Evolutionary conservation across 1,140 invertebrate species (phyloP).

Genomic region (Drosophila yakuba): DNA sequence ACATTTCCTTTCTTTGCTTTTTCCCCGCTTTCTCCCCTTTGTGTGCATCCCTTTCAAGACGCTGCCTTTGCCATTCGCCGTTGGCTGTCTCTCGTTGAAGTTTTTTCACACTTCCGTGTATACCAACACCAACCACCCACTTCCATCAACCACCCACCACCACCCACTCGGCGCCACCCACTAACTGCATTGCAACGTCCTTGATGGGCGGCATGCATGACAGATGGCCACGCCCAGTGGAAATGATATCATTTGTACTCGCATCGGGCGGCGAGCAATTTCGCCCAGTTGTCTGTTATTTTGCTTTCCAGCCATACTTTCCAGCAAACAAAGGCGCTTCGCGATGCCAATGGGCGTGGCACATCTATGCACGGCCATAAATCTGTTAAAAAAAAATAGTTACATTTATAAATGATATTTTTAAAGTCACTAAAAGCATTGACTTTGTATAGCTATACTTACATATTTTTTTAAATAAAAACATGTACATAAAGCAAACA

Average conservation of each 20-base stretch:
- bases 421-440: not conserved
- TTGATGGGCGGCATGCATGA: slow-evolving; percentile 39
- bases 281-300: slow-evolving; percentile 6
- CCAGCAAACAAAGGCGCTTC: slow-evolving; percentile 27
- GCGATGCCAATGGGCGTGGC: slow-evolving; percentile 21
- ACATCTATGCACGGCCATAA: not conserved
- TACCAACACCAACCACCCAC: too few relatives aligned
- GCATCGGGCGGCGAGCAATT: slow-evolving; percentile 17
- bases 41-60: slow-evolving; percentile 12
- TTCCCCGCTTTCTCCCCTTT: not conserved
- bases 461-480: too few relatives aligned
- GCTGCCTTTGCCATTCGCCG: slow-evolving; percentile 20
- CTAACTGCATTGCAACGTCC: slow-evolving; percentile 7
- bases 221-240: slow-evolving; percentile 43
- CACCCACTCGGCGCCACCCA: not conserved
- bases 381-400: not conserved
- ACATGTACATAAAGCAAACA: too few relatives aligned
- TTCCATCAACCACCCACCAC: too few relatives aligned
- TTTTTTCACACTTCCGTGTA: slow-evolving; percentile 42
- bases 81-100: slow-evolving; percentile 17
- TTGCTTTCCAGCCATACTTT: slow-evolving; percentile 44
- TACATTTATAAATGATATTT: not conserved
- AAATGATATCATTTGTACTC: slow-evolving; percentile 48
- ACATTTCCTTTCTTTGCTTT: slow-evolving; percentile 15
- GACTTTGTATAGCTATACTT: too few relatives aligned